These are phyloP conservation scores for Cheilosia soror DNA, from an alignment of 2,888 invertebrate genomes.

Conservation along the genomic window DNA sequence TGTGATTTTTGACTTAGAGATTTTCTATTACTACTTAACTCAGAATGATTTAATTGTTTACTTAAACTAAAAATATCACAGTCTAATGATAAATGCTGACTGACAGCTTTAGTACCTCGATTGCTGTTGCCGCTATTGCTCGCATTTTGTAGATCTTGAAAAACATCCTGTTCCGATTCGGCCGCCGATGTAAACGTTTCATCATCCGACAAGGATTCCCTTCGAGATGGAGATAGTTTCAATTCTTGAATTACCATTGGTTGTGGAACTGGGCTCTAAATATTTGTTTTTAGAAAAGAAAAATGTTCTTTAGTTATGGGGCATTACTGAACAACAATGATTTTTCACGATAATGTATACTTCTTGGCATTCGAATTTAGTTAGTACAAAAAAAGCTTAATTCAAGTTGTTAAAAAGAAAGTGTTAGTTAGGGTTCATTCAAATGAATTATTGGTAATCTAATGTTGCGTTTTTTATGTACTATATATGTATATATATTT, in stretches of 20 bases:
- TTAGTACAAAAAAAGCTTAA: conserved; percentile 1
- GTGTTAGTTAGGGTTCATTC: neutral
- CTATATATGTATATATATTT: too few relatives aligned
- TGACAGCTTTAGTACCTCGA: conserved; percentile 61
- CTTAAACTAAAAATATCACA: conserved; percentile 66
- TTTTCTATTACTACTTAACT: conserved; percentile 35
- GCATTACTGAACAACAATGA: neutral
- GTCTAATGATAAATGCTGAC: conserved; percentile 65
- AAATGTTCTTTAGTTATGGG: neutral
- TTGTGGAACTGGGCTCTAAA: conserved; percentile 12
- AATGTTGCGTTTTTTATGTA: too few relatives aligned
- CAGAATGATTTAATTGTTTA: conserved; percentile 36
- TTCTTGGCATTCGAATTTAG: conserved; percentile 5
- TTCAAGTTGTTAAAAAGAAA: conserved; percentile 2
- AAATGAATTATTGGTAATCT: neutral
- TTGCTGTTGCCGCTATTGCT: conserved; percentile 3
- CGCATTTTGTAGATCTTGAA: conserved; percentile 1
- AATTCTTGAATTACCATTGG: conserved; percentile 18
- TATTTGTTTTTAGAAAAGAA: neutral
- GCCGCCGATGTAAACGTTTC: neutral
- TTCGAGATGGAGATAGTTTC: conserved; percentile 29
- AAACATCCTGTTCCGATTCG: neutral
- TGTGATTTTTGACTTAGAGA: conserved; percentile 49
- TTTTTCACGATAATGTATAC: neutral
- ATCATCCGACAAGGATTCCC: conserved; percentile 1